Evolutionary conservation across 2,113 vertebrate genomes (phyloP), one percentile per base, ranked within the genome.

Genomic region (Cricetomys ansorgei): DNA sequence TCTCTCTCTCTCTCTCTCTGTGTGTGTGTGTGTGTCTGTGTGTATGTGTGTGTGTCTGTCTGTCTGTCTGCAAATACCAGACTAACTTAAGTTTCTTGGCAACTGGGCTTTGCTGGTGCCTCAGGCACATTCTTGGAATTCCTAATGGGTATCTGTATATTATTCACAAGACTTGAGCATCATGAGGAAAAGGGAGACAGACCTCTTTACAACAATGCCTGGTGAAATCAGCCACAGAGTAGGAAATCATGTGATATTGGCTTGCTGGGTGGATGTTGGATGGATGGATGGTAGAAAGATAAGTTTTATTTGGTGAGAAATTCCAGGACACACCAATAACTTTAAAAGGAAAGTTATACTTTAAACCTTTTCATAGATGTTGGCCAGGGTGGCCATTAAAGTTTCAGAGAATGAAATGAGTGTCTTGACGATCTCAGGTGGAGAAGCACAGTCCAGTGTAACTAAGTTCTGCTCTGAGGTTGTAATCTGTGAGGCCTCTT

Each of bases 261-360:
- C 16, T 80, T 48, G 2, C 31, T 88, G 37, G 23, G 10, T 62
- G 48, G 9, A 2, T 62, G 19, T 43, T n/a, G 69, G 21, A 57
- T 5, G 17, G 40, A 69, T 8, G 11, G 17, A 40, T 3, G 6
- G 34, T 64, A 17, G 70, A 15, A 12, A 34, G 86, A 5, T n/a
- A 15, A 45, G 53, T 72, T 73, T 6, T 59, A 1, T 48, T 31
- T 87, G 12, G 19, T 81, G 11, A 88, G 40, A 89, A 89, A 29
- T 89, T 29, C 19, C n/a, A 96, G 37, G 40, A 80, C 37, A 45
- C 59, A 43, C 53, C 89, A 86, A 70, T 17, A 27, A 3, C 83
- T 96, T 92, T 70, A 80, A 85, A 86, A 62, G 70, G 50, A 34
- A 88, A 40, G 25, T 45, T 62, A 69, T n/a, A 57, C 48, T 85